Evolutionary conservation across 2,797 vertebrate species (phyloP).

Genomic region (Florisuga fusca): DNA sequence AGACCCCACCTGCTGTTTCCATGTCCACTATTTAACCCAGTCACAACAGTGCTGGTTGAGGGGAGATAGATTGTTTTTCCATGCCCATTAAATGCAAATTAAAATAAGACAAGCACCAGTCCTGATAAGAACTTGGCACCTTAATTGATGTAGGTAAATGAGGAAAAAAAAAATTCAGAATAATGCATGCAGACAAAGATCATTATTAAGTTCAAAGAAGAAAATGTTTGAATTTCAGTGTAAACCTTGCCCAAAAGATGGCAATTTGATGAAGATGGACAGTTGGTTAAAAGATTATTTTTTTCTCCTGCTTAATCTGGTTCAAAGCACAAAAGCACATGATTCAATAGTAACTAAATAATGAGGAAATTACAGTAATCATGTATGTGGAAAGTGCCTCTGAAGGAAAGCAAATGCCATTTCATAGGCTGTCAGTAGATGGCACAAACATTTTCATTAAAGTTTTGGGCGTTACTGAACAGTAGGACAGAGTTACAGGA

Average conservation of each 20-base stretch:
- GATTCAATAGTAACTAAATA: neutral
- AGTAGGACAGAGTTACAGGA: neutral
- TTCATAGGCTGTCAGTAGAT: constrained; percentile 30
- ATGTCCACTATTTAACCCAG: neutral
- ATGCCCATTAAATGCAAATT: constrained; percentile 7
- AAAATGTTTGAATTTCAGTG: neutral
- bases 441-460: neutral
- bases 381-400: neutral
- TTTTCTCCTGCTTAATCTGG: neutral
- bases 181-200: neutral
- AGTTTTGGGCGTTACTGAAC: neutral
- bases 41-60: neutral
- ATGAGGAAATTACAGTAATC: neutral
- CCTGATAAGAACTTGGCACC: neutral
- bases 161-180: neutral
- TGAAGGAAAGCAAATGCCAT: neutral
- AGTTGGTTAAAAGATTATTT: neutral
- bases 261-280: neutral
- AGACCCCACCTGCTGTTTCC: neutral
- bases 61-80: neutral
- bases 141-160: neutral
- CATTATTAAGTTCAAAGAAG: neutral
- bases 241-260: neutral
- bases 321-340: neutral
- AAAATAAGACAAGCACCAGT: neutral